Base-by-base conservation (phyloP, 1,140 invertebrate genomes). In the Caenorhabditis inopinata region DNA sequence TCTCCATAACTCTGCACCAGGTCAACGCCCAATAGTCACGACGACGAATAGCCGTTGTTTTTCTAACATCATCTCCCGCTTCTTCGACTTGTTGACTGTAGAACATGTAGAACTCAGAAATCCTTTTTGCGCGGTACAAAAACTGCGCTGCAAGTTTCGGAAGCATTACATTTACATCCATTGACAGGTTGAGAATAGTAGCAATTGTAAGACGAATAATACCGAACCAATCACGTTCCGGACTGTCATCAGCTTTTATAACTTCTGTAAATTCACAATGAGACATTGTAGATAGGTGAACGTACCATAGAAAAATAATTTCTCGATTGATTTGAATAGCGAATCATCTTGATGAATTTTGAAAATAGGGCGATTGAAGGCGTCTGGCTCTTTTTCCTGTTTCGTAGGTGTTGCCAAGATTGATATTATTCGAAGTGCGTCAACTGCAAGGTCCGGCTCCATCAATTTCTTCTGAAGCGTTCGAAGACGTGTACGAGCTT, bases 91-190 rank as follows among this genome's bases (percentile, higher is more conserved):
- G 25, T 6, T 68, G 7, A 7, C 32, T 21, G n/a, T 68, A 68
- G 58, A 38, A 68, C 4, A 38, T 1, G 18, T 18, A 68, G 9
- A 68, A 68, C 16, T 68, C 58, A 5, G 32, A 18, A 18, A 68
- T 42, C 11, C 25, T 68, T 32, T 68, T 68, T 7, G n/a, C 32
- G 11, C 58, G 32, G n/a, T 42, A 68, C 7, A 68, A 4, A n/a
- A 68, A 68, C 2, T 68, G 58, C 5, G 32, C 7, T 11, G 58
- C 58, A 3, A 68, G 58, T 12, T 27, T 68, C 23, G 58, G 58
- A 38, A 68, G 58, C 58, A 68, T 42, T 2, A 68, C 32, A 27
- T 68, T 68, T 12, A 38, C 58, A 21, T 68, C 58, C 58, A 68
- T 68, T 1, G 58, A 68, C 0, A 68, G 9, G 12, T 42, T 68